phyloP scores from a whole-genome alignment of 2,113 vertebrate species.

The Triplophysa tibetana region DNA sequence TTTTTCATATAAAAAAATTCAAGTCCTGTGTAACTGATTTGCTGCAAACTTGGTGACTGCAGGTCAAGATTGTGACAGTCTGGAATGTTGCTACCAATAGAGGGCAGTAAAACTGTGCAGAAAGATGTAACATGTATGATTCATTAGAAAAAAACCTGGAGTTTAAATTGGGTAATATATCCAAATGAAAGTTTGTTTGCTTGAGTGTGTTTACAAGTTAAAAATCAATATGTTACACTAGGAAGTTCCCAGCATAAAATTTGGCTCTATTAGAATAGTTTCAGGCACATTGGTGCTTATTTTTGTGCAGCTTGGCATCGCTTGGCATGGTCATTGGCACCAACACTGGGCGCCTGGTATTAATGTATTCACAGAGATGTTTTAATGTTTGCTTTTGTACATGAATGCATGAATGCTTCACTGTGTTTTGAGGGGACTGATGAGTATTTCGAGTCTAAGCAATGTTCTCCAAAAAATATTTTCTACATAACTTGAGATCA shows the following conservation, averaged over 20 bases:
- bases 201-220: slow-evolving; percentile 26
- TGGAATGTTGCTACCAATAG: slow-evolving; percentile 62
- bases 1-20: no score
- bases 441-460: not conserved
- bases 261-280: slow-evolving; percentile 8
- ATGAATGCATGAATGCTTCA: slow-evolving; percentile 31
- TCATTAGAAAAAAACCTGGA: not conserved
- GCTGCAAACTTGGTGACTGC: no score
- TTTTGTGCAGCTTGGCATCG: not conserved
- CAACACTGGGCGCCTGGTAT: not conserved
- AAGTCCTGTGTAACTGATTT: no score
- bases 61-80: not conserved
- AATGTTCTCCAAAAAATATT: not conserved
- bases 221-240: slow-evolving; percentile 12
- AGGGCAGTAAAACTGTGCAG: slow-evolving; percentile 61
- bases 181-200: not conserved
- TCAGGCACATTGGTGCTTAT: slow-evolving; percentile 18
- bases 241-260: slow-evolving; percentile 24
- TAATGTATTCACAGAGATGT: slow-evolving; percentile 29
- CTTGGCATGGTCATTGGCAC: slow-evolving; percentile 15
- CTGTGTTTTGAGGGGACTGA: not conserved
- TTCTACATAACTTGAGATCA: slow-evolving; percentile 24
- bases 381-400: slow-evolving; percentile 24
- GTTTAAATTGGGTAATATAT: not conserved
- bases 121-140: not conserved